Base-by-base conservation (phyloP, 2,888 invertebrate species). In the Rhodophaea formosa region DNA sequence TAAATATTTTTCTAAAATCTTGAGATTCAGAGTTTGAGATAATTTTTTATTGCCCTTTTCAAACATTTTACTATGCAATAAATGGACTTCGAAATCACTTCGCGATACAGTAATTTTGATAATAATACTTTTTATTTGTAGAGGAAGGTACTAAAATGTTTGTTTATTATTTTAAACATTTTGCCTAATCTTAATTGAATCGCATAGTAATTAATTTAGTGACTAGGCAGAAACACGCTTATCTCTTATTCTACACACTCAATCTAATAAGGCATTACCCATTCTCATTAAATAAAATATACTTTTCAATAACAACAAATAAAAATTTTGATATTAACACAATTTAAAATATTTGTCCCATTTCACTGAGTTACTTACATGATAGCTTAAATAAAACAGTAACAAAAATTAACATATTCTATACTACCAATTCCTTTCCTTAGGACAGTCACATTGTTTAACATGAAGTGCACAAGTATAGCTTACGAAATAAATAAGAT, bases 191-290 rank as follows among this genome's bases (percentile, higher is more conserved):
- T 23, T 23, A 23, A 23, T 23, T 23, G 23, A 23, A 23, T 23
- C 23, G 23, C 23, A 23, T 23, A 23, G 23, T 23, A 51, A 15
- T 35, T 35, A 32, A 30, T 53, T 30, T 29, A 70, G 67, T 75
- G 82, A 80, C 83, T 77, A 79, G 77, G 72, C 68, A 65, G 67
- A 74, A 69, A 68, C 63, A 77, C 74, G 62, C 64, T 72, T 73
- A 73, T 71, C 64, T 69, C 66, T 75, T 72, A 67, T 54, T 61
- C 75, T 79, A 76, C 70, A 72, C 75, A 72, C 74, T 77, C 79
- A 71, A 70, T 72, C 79, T 83, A 82, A 74, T 83, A 85, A 85
- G 83, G 84, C 84, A 77, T 71, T 79, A 77, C 72, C 69, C 71
- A 72, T 67, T 70, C 69, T 68, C 44, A 63, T 29, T 10, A 45